These are phyloP conservation scores for Hydroisotoma schaefferi DNA, from an alignment of 2,888 invertebrate genomes.

Conservation along the genomic window DNA sequence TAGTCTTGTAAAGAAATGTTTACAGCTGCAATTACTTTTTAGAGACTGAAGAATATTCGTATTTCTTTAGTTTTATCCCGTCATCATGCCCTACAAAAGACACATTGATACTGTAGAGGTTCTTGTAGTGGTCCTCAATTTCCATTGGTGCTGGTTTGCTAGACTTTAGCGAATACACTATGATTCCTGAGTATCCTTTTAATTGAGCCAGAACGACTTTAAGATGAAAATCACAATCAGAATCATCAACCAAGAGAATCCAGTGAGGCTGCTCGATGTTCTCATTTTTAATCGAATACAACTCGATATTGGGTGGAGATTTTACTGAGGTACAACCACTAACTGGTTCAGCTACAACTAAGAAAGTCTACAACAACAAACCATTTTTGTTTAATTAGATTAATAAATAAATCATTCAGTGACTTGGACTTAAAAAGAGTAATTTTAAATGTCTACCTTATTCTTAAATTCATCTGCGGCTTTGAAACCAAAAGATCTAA, in stretches of 20 bases:
- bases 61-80: constrained; percentile 1
- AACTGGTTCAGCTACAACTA: neutral
- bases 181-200: neutral
- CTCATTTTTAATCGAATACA: neutral
- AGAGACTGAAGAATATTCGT: neutral
- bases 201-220: neutral
- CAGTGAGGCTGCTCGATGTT: neutral
- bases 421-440: no score
- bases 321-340: neutral
- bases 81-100: neutral
- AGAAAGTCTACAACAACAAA: no score
- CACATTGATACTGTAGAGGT: neutral
- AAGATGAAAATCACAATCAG: neutral
- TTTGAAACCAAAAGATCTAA: no score
- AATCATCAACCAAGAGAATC: neutral
- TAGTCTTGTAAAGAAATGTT: neutral
- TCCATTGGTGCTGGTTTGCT: neutral
- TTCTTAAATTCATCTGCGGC: no score
- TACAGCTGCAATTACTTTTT: no score
- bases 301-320: neutral
- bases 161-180: neutral
- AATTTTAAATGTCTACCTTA: no score
- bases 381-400: no score
- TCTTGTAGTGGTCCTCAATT: neutral
- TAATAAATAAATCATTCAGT: no score